phyloP scores from a whole-genome alignment of 2,113 vertebrate genomes.

The Channa maculata region DNA sequence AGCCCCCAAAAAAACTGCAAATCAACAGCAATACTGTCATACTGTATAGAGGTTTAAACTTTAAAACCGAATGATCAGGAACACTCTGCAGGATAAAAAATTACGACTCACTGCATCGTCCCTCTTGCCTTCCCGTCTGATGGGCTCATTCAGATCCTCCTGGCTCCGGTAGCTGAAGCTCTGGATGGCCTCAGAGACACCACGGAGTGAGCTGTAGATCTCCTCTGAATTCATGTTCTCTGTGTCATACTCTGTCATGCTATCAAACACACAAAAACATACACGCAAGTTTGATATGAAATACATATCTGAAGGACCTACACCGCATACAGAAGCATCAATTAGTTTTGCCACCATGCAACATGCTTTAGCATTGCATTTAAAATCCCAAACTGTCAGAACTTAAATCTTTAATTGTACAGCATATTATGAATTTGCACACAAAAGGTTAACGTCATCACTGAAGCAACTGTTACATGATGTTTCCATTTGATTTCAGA shows the following conservation, averaged over 20 bases:
- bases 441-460: not conserved
- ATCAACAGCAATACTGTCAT: too few species aligned
- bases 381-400: not conserved
- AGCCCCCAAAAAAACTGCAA: too few species aligned
- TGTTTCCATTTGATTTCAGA: not conserved
- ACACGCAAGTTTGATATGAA: not conserved
- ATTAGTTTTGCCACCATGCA: constrained; percentile 14
- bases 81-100: not conserved
- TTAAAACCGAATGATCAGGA: not conserved
- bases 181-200: constrained; percentile 98
- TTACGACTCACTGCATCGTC: constrained; percentile 90
- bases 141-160: constrained; percentile 96
- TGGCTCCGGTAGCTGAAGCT: constrained; percentile 99
- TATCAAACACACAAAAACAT: constrained; percentile 62
- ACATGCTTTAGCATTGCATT: not conserved
- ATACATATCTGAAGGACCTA: too few species aligned
- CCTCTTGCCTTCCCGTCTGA: constrained; percentile 93
- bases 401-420: not conserved
- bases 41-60: too few species aligned
- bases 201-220: constrained; percentile 98
- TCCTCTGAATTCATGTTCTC: constrained; percentile 99
- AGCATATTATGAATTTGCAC: not conserved
- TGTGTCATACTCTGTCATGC: constrained; percentile 98
- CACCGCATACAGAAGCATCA: not conserved
- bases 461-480: not conserved